Base-by-base conservation (phyloP, 2,113 vertebrate species). In the Coreoperca whiteheadi region DNA sequence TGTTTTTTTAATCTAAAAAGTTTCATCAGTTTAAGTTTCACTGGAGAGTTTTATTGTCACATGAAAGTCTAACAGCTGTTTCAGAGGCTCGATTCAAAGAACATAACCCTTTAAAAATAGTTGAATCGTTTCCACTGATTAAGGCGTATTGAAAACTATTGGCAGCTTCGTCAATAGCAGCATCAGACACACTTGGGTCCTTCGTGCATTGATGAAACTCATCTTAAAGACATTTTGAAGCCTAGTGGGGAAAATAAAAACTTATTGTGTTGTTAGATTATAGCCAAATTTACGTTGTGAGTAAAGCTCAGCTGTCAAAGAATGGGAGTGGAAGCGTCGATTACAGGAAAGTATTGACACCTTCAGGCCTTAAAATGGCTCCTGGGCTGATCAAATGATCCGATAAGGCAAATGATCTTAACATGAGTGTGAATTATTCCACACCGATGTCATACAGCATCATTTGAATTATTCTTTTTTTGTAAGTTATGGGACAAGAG, bases 41-140 rank as follows among this genome's bases (percentile, higher is more conserved):
- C 65, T 74, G 12, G 57, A 56, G 41, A 23, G 25, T 63, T 84
- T 85, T 70, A 77, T 41, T 34, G 57, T 28, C 9, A 4, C 73
- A n/a, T 77, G 20, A 76, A 72, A 67, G 51, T 30, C 16, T 15
- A 9, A 34, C 11, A 43, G 63, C 60, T 43, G 43, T 57, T 71
- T 75, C 23, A 64, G 16, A 64, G 39, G 56, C 30, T 48, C 16
- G 0, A 21, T 69, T 67, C 50, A 63, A 41, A 23, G 20, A 65
- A 43, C 5, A 5, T 0, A 73, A 59, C 15, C 20, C 18, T 14
- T 64, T 53, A 51, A 65, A 81, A 46, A 51, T 21, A n/a, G 43
- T 20, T 21, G 7, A 34, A 16, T 6, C 3, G 39, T 51, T 37
- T 21, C 73, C 12, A n/a, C 43, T 12, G 9, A 34, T 61, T 5